These are phyloP conservation scores for Passer domesticus DNA, from an alignment of 2,113 vertebrate species.

Conservation along the genomic window DNA sequence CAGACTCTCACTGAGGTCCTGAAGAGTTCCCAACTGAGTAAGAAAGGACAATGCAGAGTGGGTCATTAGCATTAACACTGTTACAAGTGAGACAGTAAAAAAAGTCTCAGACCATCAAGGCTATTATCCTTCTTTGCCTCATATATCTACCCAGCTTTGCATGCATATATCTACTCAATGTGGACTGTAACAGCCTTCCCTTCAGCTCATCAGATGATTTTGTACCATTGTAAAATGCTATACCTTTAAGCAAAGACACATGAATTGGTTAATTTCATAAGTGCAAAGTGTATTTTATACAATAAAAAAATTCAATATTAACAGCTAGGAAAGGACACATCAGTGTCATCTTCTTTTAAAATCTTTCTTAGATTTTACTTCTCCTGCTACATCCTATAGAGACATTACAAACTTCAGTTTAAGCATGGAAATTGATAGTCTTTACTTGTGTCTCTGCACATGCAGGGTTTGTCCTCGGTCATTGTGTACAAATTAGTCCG, in stretches of 20 bases:
- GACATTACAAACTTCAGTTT: background rate
- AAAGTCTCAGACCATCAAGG: rapidly evolving
- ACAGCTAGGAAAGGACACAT: background rate
- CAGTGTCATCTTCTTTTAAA: background rate
- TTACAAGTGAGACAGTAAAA: background rate
- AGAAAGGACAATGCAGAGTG: rapidly evolving
- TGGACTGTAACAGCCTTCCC: background rate
- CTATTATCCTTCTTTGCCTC: background rate
- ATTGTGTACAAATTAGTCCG: background rate
- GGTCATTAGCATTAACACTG: background rate
- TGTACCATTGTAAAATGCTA: background rate
- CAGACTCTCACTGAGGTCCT: background rate
- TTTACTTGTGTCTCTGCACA: rapidly evolving
- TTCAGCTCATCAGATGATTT: background rate
- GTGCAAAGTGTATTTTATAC: background rate
- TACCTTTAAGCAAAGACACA: background rate
- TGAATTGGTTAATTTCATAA: background rate
- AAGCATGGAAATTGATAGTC: background rate
- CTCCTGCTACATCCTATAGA: background rate
- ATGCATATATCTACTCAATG: background rate
- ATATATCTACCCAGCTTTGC: too few relatives aligned
- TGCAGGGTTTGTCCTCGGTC: background rate
- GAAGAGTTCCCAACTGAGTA: background rate
- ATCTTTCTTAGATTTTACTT: background rate
- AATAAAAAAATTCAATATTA: background rate